Conservation (phyloP, 2,113 vertebrate species). For the Pelvicachromis taeniatus region DNA sequence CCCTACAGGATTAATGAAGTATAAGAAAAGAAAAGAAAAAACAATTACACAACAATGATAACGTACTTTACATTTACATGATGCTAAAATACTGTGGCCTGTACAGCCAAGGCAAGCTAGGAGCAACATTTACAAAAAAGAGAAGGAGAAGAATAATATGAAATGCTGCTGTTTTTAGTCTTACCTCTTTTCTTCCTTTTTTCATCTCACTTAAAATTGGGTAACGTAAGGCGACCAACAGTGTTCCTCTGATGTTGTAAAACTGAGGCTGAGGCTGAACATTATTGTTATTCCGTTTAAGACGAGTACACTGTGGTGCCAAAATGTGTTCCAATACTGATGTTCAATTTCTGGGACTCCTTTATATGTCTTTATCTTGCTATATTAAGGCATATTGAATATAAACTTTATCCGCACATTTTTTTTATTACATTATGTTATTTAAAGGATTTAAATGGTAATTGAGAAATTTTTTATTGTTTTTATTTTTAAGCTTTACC, state of each 20-base stretch:
- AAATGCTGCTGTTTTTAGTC: background rate
- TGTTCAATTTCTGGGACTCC: background rate
- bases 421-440: background rate
- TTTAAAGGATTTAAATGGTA: background rate
- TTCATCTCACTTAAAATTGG: background rate
- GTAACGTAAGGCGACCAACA: background rate
- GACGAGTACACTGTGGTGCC: background rate
- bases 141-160: background rate
- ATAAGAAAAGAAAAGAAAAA: no score
- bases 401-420: background rate
- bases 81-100: background rate
- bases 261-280: background rate
- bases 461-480: background rate
- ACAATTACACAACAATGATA: no score
- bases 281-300: background rate
- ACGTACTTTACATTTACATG: background rate
- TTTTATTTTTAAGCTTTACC: background rate
- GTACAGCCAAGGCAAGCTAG: background rate
- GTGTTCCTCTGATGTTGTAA: background rate
- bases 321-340: background rate
- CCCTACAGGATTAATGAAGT: no score
- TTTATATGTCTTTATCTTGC: background rate
- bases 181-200: background rate
- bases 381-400: background rate
- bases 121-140: background rate